Conservation (phyloP, 2,113 vertebrate species). For the Motacilla alba region DNA sequence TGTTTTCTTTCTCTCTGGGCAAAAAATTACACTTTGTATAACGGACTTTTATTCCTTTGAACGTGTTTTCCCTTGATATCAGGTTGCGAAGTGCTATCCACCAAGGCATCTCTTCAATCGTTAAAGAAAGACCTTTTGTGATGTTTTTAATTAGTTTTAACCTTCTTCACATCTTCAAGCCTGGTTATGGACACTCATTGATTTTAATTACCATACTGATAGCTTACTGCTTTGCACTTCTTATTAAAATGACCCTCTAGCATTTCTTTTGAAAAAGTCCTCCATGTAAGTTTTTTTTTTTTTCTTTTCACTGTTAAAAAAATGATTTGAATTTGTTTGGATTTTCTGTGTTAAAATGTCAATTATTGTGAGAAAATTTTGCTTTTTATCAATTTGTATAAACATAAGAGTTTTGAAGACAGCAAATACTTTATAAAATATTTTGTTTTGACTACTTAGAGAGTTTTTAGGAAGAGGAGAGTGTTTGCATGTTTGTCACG, state of each 20-base stretch:
- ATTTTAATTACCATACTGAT: conserved; percentile 58
- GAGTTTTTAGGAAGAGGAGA: background rate
- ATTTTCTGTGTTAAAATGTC: background rate
- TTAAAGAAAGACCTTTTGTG: conserved; percentile 42
- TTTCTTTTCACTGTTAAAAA: background rate
- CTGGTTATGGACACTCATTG: conserved; percentile 45
- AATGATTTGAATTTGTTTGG: background rate
- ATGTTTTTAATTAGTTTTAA: conserved; percentile 61
- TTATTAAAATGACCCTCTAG: conserved; percentile 43
- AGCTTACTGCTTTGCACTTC: background rate
- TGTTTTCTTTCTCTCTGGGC: background rate
- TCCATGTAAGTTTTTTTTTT: background rate
- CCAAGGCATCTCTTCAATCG: background rate
- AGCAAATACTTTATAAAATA: background rate
- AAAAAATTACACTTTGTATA: background rate
- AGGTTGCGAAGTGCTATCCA: background rate
- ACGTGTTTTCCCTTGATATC: background rate
- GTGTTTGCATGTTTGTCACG: background rate
- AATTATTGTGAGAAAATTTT: background rate
- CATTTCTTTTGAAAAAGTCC: background rate
- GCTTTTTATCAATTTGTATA: background rate
- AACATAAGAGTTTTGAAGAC: background rate
- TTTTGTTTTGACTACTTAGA: background rate
- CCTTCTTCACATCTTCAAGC: conserved; percentile 37
- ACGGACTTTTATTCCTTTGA: background rate